Conservation (phyloP, 37 sponge, comb jelly and placozoan genomes). For the Chondrilla cf. caribensis region DNA sequence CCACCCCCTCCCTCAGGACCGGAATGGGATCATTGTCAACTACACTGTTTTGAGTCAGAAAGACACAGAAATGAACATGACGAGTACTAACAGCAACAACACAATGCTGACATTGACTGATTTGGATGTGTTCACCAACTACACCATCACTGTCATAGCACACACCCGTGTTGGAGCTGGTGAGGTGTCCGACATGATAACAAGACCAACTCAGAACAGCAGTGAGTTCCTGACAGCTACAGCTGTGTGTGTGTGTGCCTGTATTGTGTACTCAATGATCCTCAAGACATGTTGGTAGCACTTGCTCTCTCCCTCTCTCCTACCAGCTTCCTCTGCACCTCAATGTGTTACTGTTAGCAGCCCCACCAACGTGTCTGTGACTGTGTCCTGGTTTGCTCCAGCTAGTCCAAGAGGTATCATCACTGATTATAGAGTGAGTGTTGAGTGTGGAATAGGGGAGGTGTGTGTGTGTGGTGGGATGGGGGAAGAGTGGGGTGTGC, state of each 20-base stretch:
- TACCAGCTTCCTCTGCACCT: slow-evolving; percentile 44
- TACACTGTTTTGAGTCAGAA: slow-evolving; percentile 18
- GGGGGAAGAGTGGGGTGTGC: too few species aligned
- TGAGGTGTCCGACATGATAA: not conserved
- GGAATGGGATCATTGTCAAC: slow-evolving; percentile 31
- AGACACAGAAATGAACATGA: not conserved
- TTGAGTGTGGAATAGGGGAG: not conserved
- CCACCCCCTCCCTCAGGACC: slow-evolving; percentile 18
- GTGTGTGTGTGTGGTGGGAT: too few species aligned
- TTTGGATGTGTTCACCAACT: not conserved
- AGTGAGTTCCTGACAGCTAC: slow-evolving; percentile 32
- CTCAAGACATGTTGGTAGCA: too few species aligned
- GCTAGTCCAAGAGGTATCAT: slow-evolving; percentile 54
- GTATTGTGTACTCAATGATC: not conserved
- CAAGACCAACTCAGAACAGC: slow-evolving; percentile 20
- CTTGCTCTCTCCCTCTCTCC: not conserved
- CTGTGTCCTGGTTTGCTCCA: slow-evolving; percentile 40
- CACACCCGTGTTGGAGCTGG: slow-evolving; percentile 34
- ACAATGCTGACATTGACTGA: not conserved
- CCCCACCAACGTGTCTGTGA: slow-evolving; percentile 1
- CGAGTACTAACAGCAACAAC: not conserved
- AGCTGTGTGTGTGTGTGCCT: not conserved
- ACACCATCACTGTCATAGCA: slow-evolving; percentile 22
- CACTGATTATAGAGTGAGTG: slow-evolving; percentile 36
- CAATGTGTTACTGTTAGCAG: not conserved